Evolutionary conservation across 2,797 vertebrate genomes (phyloP), one percentile per base, ranked within the genome.

Genomic region (Meda fulgida): DNA sequence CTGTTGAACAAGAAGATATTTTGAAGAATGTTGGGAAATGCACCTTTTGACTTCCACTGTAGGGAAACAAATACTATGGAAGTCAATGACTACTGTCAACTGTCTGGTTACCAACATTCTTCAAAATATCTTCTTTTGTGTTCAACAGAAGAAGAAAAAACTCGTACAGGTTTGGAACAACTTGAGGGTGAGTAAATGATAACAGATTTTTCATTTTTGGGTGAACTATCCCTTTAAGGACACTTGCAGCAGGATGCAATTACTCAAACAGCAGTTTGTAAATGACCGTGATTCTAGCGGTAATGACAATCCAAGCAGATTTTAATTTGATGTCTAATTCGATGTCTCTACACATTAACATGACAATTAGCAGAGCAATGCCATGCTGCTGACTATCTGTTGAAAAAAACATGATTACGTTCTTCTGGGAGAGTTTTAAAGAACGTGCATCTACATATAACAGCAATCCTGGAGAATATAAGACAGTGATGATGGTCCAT

Each of bases 231-330:
- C 46, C 46, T 48, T 48, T 69, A 70, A 53, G 19, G 2, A 78
- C 65, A 67, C 26, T 34, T 10, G 36, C 34, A 55, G 63, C 53
- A 58, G 65, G 29, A 43, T 9, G 51, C 31, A 53, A 36, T 84
- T 55, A 83, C 36, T 83, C 48, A 78, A 70, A 69, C 83, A 84
- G 73, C 36, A 70, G 73, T 78, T 84, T 84, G 83, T 78, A 78
- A 78, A 78, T 46, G 48, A 55, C 82, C 26, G 18, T 51, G 60
- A 38, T 84, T 58, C 34, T 10, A 53, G 46, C 19, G 5, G 19
- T 78, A 84, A 84, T 78, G 63, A 34, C 63, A 69, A 55, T 53
- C 63, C 48, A 69, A 69, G 65, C 65, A 36, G 73, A 84, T 66
- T 84, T 76, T 84, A 78, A 84, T 84, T 46, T 43, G 75, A 84